A percentile compares a stretch with the other conserved stretches of the same genome.
These are phyloP conservation scores for Leptocoma aspasia DNA, from an alignment of 2,113 vertebrate genomes.

Conservation along the genomic window DNA sequence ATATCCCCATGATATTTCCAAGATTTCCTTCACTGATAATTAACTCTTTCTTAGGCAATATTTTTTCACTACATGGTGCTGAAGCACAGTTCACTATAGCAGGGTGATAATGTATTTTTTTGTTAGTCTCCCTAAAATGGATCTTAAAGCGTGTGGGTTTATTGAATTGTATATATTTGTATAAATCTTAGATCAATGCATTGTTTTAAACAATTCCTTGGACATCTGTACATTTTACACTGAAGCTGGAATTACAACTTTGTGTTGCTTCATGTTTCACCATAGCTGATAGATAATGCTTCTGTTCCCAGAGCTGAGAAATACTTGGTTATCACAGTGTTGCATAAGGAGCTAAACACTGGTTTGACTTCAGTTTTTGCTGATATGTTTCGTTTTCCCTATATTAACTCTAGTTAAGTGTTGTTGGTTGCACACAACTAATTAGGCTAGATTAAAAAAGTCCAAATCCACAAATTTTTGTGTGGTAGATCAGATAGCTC, in stretches of 20 bases:
- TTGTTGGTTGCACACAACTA: neutral
- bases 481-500: neutral
- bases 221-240: neutral
- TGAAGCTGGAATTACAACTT: neutral
- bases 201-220: neutral
- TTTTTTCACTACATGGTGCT: neutral
- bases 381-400: neutral
- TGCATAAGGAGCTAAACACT: neutral
- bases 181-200: neutral
- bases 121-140: neutral
- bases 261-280: neutral
- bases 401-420: neutral
- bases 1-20: neutral
- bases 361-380: neutral
- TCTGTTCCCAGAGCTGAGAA: neutral
- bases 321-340: neutral
- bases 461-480: neutral
- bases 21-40: neutral
- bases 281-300: neutral
- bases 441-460: neutral
- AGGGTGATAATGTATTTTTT: neutral
- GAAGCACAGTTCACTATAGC: neutral
- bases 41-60: neutral
- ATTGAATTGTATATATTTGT: neutral
- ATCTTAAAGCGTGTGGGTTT: neutral